phyloP scores from a whole-genome alignment of 2,888 invertebrate genomes.

The Erebia epiphron region DNA sequence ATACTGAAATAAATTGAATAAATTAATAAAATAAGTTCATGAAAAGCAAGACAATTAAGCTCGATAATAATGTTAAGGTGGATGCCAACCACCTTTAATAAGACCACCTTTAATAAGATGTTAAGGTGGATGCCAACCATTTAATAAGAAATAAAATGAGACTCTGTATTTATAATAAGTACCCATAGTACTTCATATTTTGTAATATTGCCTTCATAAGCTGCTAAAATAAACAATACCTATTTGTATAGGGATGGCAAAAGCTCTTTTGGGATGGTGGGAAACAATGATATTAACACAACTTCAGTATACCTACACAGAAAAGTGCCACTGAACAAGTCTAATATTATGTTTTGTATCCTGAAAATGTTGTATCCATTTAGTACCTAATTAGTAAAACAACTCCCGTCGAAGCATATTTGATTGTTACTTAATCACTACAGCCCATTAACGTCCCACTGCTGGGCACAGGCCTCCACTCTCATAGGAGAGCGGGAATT shows the following conservation, averaged over 20 bases:
- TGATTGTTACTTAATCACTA: neutral
- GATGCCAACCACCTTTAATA: too few relatives aligned
- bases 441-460: too few relatives aligned
- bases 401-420: neutral
- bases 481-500: too few relatives aligned
- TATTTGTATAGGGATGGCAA: neutral
- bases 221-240: neutral
- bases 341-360: neutral
- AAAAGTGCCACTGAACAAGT: neutral
- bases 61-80: too few relatives aligned
- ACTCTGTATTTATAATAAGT: neutral
- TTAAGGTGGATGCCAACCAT: too few relatives aligned
- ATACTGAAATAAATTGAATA: too few relatives aligned
- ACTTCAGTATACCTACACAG: neutral
- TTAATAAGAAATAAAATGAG: neutral
- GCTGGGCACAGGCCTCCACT: too few relatives aligned
- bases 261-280: slow-evolving; percentile 4
- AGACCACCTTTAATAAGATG: too few relatives aligned
- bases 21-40: too few relatives aligned
- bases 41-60: too few relatives aligned
- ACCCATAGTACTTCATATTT: too few relatives aligned
- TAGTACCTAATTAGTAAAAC: neutral
- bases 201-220: neutral
- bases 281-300: neutral
- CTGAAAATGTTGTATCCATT: neutral